Conservation (phyloP, 2,113 vertebrate species). For the Irena cyanogastra region DNA sequence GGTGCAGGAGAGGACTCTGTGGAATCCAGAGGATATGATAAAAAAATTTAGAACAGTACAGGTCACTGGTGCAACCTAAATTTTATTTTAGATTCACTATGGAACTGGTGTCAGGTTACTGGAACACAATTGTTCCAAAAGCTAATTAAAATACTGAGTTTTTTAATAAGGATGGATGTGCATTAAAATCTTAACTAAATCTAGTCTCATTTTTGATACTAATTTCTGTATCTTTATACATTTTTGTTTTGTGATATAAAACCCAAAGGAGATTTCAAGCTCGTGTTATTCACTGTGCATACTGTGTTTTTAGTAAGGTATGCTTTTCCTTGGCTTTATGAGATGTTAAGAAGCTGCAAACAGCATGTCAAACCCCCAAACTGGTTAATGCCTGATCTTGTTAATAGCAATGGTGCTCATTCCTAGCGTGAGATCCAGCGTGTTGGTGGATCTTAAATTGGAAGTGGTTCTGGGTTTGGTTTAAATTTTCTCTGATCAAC, state of each 20-base stretch:
- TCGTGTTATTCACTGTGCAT: not conserved
- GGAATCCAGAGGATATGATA: not conserved
- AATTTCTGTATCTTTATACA: not conserved
- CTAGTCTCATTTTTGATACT: not conserved
- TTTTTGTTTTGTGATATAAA: not conserved
- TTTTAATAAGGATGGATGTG: not conserved
- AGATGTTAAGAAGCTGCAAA: not conserved
- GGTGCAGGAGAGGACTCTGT: not conserved
- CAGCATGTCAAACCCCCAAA: not conserved
- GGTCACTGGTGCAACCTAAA: not conserved
- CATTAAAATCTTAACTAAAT: not conserved
- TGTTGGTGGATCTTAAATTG: slow-evolving; percentile 31
- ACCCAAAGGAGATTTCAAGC: not conserved
- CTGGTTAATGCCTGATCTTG: not conserved
- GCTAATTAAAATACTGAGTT: not conserved
- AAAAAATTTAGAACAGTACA: not conserved
- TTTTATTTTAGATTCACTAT: not conserved
- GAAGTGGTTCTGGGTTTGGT: slow-evolving; percentile 25
- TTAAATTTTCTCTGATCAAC: slow-evolving; percentile 12
- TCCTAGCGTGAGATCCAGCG: slow-evolving; percentile 29
- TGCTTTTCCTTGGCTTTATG: slow-evolving; percentile 49
- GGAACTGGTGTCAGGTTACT: not conserved
- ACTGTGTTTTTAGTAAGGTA: not conserved
- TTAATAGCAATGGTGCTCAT: slow-evolving; percentile 15
- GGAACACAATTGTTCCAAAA: not conserved